Conservation (phyloP, 2,113 vertebrate species). For the Catharus minimus region DNA sequence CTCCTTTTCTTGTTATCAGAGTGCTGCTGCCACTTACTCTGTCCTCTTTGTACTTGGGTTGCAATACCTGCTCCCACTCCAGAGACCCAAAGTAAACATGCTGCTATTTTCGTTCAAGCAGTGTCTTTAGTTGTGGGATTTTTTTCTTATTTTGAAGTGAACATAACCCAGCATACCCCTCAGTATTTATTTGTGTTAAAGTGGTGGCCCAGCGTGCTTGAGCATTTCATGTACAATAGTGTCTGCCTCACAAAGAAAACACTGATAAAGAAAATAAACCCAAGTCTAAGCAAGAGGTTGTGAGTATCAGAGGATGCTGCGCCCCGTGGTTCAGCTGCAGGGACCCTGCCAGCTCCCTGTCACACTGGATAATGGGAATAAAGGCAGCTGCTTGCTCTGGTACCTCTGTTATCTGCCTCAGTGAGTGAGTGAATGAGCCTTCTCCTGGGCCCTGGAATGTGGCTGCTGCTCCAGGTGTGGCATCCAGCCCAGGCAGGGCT, state of each 20-base stretch:
- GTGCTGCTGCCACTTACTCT: neutral
- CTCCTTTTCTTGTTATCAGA: neutral
- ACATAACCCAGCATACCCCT: neutral
- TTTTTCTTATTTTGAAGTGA: neutral
- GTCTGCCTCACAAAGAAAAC: neutral
- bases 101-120: neutral
- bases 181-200: neutral
- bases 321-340: neutral
- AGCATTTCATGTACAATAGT: neutral
- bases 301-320: neutral
- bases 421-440: neutral
- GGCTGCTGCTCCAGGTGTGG: neutral
- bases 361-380: neutral
- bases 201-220: neutral
- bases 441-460: neutral
- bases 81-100: neutral
- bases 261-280: neutral
- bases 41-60: neutral
- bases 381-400: neutral
- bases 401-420: rapidly evolving
- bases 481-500: neutral
- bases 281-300: rapidly evolving
- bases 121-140: neutral
- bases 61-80: neutral
- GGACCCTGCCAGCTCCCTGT: neutral